phyloP scores from a whole-genome alignment of 2,113 vertebrate species.

The Ploceus nigricollis region DNA sequence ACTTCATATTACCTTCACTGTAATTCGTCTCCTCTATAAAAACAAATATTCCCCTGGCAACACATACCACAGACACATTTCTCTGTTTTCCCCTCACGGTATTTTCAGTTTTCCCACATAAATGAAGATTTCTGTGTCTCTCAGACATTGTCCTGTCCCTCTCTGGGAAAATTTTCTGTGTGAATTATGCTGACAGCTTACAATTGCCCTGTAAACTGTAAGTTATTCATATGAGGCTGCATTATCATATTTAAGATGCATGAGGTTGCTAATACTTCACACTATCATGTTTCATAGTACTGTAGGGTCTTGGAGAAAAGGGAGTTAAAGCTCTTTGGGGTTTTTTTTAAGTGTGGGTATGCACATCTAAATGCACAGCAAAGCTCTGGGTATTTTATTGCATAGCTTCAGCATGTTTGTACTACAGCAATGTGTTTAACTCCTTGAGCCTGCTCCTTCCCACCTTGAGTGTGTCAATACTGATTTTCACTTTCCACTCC shows the following conservation, averaged over 20 bases:
- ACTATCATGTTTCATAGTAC: neutral
- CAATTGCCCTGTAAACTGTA: neutral
- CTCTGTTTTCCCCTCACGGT: neutral
- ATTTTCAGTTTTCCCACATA: neutral
- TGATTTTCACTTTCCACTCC: neutral
- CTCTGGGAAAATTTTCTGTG: neutral
- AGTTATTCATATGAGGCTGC: neutral
- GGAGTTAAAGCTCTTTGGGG: fast-evolving
- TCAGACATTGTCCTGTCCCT: neutral
- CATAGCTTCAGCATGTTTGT: neutral
- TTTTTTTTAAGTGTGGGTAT: fast-evolving
- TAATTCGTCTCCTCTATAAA: neutral
- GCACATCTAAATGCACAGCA: neutral
- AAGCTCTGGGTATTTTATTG: neutral
- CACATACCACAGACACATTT: neutral
- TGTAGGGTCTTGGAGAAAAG: neutral
- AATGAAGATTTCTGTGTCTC: neutral
- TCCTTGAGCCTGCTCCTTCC: neutral
- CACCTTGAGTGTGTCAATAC: neutral
- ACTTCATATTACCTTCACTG: neutral
- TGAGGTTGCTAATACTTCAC: neutral
- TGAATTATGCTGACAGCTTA: neutral
- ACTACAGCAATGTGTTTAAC: neutral
- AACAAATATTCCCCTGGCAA: neutral
- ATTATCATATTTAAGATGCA: neutral